Conservation (phyloP, 2,113 vertebrate species). For the rabbit (Oryctolagus cuniculus) region mOryCun1.1 NC_091435.1:77316001-77316500, state of each 20-base stretch:
- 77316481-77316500: conserved; percentile 44
- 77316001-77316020: too few relatives aligned
- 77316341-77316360: neutral
- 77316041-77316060: too few relatives aligned
- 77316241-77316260: neutral
- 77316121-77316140: neutral
- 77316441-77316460: conserved; percentile 17
- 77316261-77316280: conserved; percentile 3
- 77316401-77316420: neutral
- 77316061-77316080: neutral
- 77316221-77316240: neutral
- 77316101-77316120: neutral
- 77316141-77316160: neutral
- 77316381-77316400: neutral
- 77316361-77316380: neutral
- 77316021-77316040: too few relatives aligned
- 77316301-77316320: conserved; percentile 5
- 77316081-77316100: neutral
- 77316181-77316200: neutral
- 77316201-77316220: neutral
- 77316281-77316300: conserved; percentile 23
- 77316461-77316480: conserved; percentile 50
- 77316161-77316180: conserved; percentile 7
- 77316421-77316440: conserved; percentile 17
- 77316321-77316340: conserved; percentile 24